Evolutionary conservation across 2,797 vertebrate genomes (phyloP), one percentile per base, ranked within the genome.

Genomic region (Notolabrus celidotus): DNA sequence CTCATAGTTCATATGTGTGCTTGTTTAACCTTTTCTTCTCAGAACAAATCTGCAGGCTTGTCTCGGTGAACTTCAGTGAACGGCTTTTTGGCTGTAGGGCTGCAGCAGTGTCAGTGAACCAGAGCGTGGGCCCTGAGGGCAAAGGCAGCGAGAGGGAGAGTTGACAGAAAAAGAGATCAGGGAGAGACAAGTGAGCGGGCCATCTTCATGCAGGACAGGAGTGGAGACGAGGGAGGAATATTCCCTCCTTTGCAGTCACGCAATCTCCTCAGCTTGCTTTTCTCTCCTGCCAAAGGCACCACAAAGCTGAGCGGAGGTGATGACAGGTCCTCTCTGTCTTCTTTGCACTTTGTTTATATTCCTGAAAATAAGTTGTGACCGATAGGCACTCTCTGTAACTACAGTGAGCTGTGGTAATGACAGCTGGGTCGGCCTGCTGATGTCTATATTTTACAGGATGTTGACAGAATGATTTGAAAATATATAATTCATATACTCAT

Each of bases 181-280:
- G 67, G 86, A 79, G 81, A 91, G 86, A 86, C 90, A 87, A 86
- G 85, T 91, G 86, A 88, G 88, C 14, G 22, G 76, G 57, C 66
- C 75, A 58, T 88, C 70, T 50, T 72, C 67, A 55, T 45, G 63
- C 70, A 61, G 56, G 79, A 86, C 82, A 53, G 69, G 75, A 82
- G 75, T 27, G 15, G 66, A 88, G 75, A 77, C 52, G 27, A 83
- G 85, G 23, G 63, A 47, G 78, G 63, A 89, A 74, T 88, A 83
- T 86, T 89, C 54, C 73, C 53, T 50, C 79, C 74, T 89, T 77
- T 79, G 63, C 81, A 93, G 91, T 94, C 94, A 94, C 83, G 74
- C 88, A 93, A 90, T 77, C 67, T 86, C 79, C 74, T 86, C 74
- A 69, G 59, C 83, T 59, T 80, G 14, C 89, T 73, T 67, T 79